Base-by-base conservation (phyloP, 2,888 invertebrate genomes). In the Andrena trimmerana region DNA sequence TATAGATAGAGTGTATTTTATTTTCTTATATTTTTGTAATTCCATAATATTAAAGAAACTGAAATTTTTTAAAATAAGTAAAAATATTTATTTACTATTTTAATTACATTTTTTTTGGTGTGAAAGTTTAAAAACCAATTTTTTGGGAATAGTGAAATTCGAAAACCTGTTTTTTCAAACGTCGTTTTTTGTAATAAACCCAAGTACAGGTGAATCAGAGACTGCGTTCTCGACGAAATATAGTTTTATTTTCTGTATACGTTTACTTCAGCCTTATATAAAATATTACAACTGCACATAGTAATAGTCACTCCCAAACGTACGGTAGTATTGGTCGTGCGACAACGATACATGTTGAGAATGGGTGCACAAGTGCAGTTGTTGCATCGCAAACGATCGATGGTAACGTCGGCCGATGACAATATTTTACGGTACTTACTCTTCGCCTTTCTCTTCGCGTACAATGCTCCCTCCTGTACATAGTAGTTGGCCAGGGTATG, bases 261-360 rank as follows among this genome's bases (percentile, higher is more conserved):
- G 76, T 89, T 86, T 85, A 86, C 60, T 87, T 90, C 89, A 90
- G 88, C 88, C 89, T 91, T 90, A 90, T 90, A 86, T 84, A 90
- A 90, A 91, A 90, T 86, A 86, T 89, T 91, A 90, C 88, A 87
- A 88, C 86, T 82, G 89, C 81, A 85, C 72, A 78, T 77, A 27
- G 71, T 75, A 79, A 77, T 81, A 71, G 65, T 85, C 86, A 84
- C 83, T 87, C 75, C 76, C 72, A 86, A 86, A 86, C 67, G 72
- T 84, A 67, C 65, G 62, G 77, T 87, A 84, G 75, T 78, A 80
- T 88, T 83, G 81, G 78, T 88, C 86, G 68, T 83, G 70, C 79
- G 70, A 67, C 50, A 66, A 31, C 68, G 77, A 80, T 83, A 76
- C 31, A 57, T 78, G 59, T 57, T 54, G 62, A 66, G 57, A 75